Conservation (phyloP, 2,113 vertebrate species). For the Plotosus lineatus region DNA sequence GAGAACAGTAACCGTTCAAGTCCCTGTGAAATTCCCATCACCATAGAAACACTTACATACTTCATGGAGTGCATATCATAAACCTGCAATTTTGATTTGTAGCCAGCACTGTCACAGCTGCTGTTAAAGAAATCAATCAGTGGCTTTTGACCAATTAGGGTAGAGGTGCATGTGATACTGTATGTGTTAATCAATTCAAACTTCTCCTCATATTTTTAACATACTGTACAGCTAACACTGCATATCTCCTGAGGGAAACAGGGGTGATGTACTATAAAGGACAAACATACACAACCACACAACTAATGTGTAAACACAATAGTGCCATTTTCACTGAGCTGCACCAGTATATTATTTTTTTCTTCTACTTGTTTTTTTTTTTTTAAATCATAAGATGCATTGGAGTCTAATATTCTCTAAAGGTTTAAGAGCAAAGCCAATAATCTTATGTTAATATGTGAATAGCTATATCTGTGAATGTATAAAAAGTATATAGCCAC, state of each 20-base stretch:
- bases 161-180: not conserved
- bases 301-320: not conserved
- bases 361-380: not conserved
- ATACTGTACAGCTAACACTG: not conserved
- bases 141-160: not conserved
- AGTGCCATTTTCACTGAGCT: not conserved
- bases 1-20: not conserved
- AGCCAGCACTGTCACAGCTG: not conserved
- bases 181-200: slow-evolving; percentile 9
- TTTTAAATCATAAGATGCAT: not conserved
- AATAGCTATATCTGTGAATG: not conserved
- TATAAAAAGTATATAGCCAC: not conserved
- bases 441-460: not conserved
- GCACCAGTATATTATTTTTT: not conserved
- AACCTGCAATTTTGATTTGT: not conserved
- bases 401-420: not conserved
- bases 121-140: not conserved
- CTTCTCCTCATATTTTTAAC: not conserved
- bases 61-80: not conserved
- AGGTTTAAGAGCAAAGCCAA: not conserved
- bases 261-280: not conserved
- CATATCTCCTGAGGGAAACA: not conserved
- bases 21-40: not conserved
- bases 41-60: not conserved
- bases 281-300: not conserved